phyloP scores from a whole-genome alignment of 2,888 invertebrate genomes.

The Beris chalybata region DNA sequence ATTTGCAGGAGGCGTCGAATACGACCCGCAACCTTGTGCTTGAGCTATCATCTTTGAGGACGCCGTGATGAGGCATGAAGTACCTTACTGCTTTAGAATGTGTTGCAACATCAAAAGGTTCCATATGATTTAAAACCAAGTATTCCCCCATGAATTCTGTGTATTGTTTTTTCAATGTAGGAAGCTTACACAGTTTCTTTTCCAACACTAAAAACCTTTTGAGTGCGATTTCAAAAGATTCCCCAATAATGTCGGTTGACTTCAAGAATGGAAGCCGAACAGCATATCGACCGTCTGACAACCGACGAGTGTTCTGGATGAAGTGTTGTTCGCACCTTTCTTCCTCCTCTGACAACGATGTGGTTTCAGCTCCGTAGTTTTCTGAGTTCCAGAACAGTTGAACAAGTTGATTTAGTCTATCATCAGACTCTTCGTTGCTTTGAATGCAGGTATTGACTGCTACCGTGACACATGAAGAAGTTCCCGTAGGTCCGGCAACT shows the following conservation, averaged over 20 bases:
- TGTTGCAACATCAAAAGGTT: neutral
- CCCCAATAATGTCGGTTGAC: neutral
- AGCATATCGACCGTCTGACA: neutral
- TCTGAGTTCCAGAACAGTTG: neutral
- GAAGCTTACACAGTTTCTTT: neutral
- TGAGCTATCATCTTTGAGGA: too few species aligned
- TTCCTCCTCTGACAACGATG: neutral
- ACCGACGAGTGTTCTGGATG: neutral
- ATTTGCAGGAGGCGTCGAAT: too few species aligned
- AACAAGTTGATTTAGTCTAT: neutral
- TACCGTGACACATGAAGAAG: neutral
- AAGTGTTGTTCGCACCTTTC: neutral
- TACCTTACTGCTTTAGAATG: neutral
- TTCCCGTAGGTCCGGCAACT: neutral
- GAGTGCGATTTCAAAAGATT: neutral
- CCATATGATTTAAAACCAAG: neutral
- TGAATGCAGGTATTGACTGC: neutral
- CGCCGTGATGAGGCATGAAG: constrained; percentile 5
- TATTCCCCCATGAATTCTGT: constrained; percentile 1
- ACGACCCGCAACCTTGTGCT: too few species aligned
- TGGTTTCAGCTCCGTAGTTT: neutral
- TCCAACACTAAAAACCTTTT: neutral
- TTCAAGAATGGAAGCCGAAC: constrained; percentile 1
- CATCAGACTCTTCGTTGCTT: neutral
- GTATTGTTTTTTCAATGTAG: too few species aligned